Conservation (phyloP, 2,113 vertebrate genomes). For the Bubo bubo region DNA sequence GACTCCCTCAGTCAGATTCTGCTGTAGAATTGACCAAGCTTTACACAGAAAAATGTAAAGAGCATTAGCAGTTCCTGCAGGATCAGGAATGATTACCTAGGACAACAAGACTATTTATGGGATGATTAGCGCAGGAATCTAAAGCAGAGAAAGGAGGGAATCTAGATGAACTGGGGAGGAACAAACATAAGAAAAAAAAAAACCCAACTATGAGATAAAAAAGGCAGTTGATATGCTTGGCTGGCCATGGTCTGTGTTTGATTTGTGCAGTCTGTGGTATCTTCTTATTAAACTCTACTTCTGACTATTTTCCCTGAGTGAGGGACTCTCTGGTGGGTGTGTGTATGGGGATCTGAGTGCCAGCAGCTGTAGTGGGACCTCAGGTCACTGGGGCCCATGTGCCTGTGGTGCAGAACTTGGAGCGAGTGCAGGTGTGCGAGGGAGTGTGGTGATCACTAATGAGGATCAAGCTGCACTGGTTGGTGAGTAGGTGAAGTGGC, state of each 20-base stretch:
- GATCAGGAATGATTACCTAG: not conserved
- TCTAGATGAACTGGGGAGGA: not conserved
- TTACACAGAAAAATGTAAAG: not conserved
- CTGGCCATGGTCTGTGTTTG: not conserved
- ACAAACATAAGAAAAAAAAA: not conserved
- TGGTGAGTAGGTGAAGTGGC: not conserved
- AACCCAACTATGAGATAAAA: not conserved
- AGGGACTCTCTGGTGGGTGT: too few species aligned
- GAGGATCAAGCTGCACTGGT: not conserved
- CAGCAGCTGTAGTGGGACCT: not conserved
- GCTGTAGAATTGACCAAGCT: not conserved
- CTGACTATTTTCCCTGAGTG: not conserved
- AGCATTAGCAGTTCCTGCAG: not conserved
- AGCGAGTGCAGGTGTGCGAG: rapidly evolving
- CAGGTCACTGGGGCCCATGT: not conserved
- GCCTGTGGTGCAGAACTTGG: not conserved
- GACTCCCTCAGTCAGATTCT: not conserved
- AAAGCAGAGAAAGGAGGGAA: not conserved
- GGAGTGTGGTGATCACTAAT: too few species aligned
- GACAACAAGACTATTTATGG: not conserved
- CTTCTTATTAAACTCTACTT: not conserved
- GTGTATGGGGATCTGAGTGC: not conserved
- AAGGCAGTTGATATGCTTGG: rapidly evolving
- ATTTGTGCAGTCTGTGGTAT: not conserved
- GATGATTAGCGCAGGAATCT: not conserved